Base-by-base conservation (phyloP, 1,140 invertebrate species). In the Hyphantria cunea region DNA sequence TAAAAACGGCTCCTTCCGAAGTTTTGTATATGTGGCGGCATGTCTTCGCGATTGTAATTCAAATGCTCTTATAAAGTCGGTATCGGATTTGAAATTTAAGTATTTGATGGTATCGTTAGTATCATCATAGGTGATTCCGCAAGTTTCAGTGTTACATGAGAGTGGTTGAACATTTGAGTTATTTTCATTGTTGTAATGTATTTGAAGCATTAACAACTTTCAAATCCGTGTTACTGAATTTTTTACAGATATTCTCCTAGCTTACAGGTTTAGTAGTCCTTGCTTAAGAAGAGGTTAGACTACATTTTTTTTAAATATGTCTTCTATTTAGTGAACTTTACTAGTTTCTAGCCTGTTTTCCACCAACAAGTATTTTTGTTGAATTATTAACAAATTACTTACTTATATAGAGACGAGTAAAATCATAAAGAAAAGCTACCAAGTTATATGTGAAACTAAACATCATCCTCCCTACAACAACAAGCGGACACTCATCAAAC, bases 141-240 rank as follows among this genome's bases (percentile, higher is more conserved):
- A 60, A 51, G 51, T 34, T 61, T 61, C 10, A 31, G 31, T 17
- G 49, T 33, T 34, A 56, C 45, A 17, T 42, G 32, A 64, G 65
- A 71, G 66, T 68, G 66, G 72, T 75, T 64, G 68, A 73, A 63
- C 70, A 68, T 70, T 76, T 68, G 64, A 74, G 68, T 73, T 72
- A 70, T 73, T 68, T 70, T 54, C 50, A 59, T 72, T 25, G 17
- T 25, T 5, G 17, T 25, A 25, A 25, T 25, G 17, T 25, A 25
- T 25, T 3, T 25, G 17, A 3, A 3, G 17, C 5, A 25, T 25
- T n/a, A n/a, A n/a, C n/a, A 25, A 5, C 55, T 64, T 45, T 58
- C 55, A 31, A 64, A 50, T 64, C 51, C 47, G 53, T 53, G 50
- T 51, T 42, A 44, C 13, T 41, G 50, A 15, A 32, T 59, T 50